These are phyloP conservation scores for Tromatobia lineatoria DNA, from an alignment of 2,888 invertebrate species.

Conservation along the genomic window DNA sequence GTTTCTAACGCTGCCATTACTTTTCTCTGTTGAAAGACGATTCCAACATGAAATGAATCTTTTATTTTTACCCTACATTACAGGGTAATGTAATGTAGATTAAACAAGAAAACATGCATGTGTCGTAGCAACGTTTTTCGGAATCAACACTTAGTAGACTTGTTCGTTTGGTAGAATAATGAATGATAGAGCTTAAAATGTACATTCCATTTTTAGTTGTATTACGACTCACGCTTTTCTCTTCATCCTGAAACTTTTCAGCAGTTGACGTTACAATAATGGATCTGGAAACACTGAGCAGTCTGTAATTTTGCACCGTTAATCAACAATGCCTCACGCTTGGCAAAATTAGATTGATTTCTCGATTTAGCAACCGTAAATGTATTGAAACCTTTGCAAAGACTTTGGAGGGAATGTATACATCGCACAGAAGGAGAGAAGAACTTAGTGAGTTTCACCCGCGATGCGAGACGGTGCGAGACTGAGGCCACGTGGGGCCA, in stretches of 20 bases:
- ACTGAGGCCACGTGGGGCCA: conserved; percentile 71
- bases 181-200: background rate
- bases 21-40: too few species aligned
- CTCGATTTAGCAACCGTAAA: conserved; percentile 26
- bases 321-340: background rate
- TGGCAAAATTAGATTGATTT: background rate
- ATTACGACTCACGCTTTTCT: conserved; percentile 67
- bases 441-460: conserved; percentile 54
- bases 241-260: conserved; percentile 51
- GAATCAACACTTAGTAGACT: too few species aligned
- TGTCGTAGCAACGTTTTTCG: too few species aligned
- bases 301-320: background rate
- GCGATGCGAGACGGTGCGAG: conserved; percentile 58
- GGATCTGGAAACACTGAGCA: background rate
- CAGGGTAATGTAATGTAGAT: too few species aligned
- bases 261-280: background rate
- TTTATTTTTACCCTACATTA: too few species aligned
- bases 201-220: background rate
- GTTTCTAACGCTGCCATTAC: background rate
- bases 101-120: too few species aligned
- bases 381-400: conserved; percentile 25
- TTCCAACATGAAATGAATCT: too few species aligned
- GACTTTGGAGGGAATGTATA: conserved; percentile 12
- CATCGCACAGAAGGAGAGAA: background rate
- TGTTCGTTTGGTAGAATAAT: too few species aligned